Conservation (phyloP, 2,113 vertebrate species). For the Gadus chalcogrammus region DNA sequence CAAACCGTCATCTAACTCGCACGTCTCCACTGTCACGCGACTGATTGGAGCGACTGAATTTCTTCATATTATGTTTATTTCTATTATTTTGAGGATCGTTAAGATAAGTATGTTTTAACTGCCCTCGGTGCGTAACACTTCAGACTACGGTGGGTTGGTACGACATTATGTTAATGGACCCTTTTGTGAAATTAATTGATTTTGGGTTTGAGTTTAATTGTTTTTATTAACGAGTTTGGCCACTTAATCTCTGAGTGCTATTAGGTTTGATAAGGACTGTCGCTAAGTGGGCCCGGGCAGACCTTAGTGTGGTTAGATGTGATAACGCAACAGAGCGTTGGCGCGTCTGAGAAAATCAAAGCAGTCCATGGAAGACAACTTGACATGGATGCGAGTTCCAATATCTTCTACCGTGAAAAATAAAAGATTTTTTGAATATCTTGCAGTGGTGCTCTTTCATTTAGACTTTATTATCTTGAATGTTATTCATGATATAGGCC, state of each 20-base stretch:
- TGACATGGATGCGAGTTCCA: background rate
- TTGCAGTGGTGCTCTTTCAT: background rate
- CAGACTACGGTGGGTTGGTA: background rate
- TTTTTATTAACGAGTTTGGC: too few species aligned
- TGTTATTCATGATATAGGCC: background rate
- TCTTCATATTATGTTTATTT: background rate
- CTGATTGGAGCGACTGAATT: background rate
- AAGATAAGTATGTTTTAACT: background rate
- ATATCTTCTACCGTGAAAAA: constrained; percentile 1
- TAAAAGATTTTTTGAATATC: background rate
- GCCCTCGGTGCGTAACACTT: background rate
- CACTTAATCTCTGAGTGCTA: too few species aligned
- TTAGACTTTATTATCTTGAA: background rate
- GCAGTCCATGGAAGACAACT: background rate
- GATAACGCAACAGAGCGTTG: background rate
- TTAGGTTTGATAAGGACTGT: too few species aligned
- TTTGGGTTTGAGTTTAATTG: too few species aligned
- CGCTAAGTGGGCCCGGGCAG: too few species aligned
- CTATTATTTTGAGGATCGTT: background rate
- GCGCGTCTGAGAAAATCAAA: background rate
- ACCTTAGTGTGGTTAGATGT: too few species aligned
- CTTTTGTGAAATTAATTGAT: background rate
- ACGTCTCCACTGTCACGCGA: background rate
- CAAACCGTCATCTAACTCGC: background rate
- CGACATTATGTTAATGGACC: background rate